These are phyloP conservation scores for Papilio demoleus DNA, from an alignment of 2,888 invertebrate species.

Conservation along the genomic window DNA sequence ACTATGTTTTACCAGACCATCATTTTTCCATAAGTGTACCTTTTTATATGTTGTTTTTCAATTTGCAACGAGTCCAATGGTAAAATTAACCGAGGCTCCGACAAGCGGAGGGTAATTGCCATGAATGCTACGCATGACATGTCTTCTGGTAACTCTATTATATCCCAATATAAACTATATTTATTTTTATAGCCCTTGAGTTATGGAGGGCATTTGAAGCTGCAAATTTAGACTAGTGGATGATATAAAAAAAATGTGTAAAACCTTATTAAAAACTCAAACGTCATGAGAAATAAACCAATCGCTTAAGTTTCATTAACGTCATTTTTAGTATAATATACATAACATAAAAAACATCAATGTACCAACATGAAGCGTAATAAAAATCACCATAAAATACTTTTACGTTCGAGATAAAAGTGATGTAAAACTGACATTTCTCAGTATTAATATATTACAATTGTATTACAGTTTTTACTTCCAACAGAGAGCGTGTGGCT, in stretches of 20 bases:
- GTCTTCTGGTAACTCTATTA: conserved; percentile 14
- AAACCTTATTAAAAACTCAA: no score
- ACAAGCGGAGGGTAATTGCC: conserved; percentile 21
- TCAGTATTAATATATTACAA: background rate
- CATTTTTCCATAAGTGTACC: conserved; percentile 3
- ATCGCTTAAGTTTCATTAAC: no score
- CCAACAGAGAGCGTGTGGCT: background rate
- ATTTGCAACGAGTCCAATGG: conserved; percentile 13
- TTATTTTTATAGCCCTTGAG: background rate
- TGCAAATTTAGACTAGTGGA: background rate
- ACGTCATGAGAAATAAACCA: no score
- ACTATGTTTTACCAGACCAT: conserved; percentile 4
- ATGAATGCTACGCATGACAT: conserved; percentile 9
- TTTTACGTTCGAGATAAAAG: background rate
- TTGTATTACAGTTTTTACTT: background rate
- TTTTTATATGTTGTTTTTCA: conserved; percentile 2
- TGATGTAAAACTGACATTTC: conserved; percentile 7
- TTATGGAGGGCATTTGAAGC: background rate
- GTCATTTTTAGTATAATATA: no score
- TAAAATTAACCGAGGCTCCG: conserved; percentile 1
- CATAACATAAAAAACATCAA: background rate
- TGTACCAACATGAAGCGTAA: background rate
- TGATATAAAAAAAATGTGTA: background rate
- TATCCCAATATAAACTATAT: background rate
- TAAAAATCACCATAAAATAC: conserved; percentile 8